Percentiles rank a stretch among this genome's conserved stretches.
phyloP scores from a whole-genome alignment of 2,113 vertebrate genomes.

The Balaenoptera acutorostrata region DNA sequence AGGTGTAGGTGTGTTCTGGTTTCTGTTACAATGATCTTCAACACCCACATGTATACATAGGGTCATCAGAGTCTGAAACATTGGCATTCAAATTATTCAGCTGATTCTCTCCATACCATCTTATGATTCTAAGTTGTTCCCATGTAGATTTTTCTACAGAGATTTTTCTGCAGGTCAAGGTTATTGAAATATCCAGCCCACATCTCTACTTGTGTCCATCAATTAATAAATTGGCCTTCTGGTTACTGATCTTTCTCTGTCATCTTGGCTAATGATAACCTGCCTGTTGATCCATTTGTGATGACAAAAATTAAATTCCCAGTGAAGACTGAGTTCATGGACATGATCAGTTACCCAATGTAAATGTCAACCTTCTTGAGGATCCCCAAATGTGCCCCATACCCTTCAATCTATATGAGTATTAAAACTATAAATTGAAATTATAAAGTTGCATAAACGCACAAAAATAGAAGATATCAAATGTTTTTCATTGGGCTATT shows the following conservation, averaged over 20 bases:
- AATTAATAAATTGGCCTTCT: not conserved
- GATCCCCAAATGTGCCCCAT: not conserved
- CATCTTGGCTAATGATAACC: not conserved
- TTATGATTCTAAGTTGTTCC: not conserved
- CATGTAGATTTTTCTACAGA: not conserved
- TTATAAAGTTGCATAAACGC: not conserved
- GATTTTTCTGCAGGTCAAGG: not conserved
- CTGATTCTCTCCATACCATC: not conserved
- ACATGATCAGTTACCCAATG: not conserved
- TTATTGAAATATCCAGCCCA: not conserved
- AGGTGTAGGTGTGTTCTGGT: not conserved
- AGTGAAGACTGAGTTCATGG: not conserved
- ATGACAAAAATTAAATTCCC: not conserved
- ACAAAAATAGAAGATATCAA: not conserved
- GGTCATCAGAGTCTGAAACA: not conserved
- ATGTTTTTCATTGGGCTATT: not conserved
- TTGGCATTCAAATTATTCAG: not conserved
- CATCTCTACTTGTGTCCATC: not conserved
- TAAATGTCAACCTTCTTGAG: not conserved
- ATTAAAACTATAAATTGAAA: not conserved
- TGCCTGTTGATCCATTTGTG: not conserved
- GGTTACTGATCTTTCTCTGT: not conserved
- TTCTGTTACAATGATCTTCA: not conserved
- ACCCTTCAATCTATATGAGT: not conserved
- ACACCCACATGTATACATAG: fast-evolving